Evolutionary conservation across 2,797 vertebrate genomes (phyloP).

Genomic region (Spinus pinus): DNA sequence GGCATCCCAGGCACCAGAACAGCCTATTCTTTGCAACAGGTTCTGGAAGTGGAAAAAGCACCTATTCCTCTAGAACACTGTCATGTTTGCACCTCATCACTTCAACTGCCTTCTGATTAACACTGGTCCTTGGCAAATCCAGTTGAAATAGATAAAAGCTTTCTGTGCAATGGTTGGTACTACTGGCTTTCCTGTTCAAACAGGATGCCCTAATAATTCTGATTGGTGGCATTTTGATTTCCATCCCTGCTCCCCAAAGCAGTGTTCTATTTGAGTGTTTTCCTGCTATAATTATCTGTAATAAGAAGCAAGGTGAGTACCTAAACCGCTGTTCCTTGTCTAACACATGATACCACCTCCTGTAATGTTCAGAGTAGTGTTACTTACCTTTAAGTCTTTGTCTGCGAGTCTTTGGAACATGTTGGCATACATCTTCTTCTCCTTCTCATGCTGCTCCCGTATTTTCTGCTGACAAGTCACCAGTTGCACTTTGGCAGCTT

Average conservation of each 20-base stretch:
- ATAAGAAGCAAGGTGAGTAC: background rate
- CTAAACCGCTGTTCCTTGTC: background rate
- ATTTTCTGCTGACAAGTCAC: conserved; percentile 88
- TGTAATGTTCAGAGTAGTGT: background rate
- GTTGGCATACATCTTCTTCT: conserved; percentile 95
- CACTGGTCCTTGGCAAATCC: background rate
- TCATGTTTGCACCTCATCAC: background rate
- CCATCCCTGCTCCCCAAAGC: background rate
- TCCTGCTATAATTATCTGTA: background rate
- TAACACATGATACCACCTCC: background rate
- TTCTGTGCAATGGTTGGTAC: background rate
- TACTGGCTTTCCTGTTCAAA: background rate
- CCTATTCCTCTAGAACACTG: background rate
- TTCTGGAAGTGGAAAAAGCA: background rate
- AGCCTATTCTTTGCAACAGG: background rate
- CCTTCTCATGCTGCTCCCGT: conserved; percentile 90
- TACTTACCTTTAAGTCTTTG: conserved; percentile 86
- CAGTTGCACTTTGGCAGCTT: conserved; percentile 90
- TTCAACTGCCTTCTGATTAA: background rate
- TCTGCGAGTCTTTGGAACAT: conserved; percentile 97
- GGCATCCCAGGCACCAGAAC: background rate
- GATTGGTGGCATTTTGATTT: background rate
- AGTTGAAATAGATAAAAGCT: background rate
- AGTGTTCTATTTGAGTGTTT: background rate
- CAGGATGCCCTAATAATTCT: background rate